Evolutionary conservation across 1,140 invertebrate genomes (phyloP), one percentile per base, ranked within the genome.

Genomic region (Phortica variegata): DNA sequence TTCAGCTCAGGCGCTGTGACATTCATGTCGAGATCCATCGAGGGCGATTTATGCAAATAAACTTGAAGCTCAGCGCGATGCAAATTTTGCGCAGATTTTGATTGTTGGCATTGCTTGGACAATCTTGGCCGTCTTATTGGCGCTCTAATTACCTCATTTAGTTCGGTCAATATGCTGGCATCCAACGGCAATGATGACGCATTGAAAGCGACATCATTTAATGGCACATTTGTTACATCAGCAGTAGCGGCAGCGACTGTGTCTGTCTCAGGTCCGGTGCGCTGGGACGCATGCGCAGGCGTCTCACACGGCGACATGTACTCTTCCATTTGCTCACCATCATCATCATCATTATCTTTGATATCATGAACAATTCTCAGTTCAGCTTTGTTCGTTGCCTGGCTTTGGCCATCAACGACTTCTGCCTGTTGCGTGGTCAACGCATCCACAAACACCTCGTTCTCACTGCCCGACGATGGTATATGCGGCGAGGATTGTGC

Each of bases 1-100:
- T 70, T 62, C 7, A 68, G 42, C 9, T 59, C 47, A 21, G 53
- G 56, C 0, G 60, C 57, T 1, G 72, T 61, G 31, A 52, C 34
- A 18, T 70, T 72, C 54, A 54, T 36, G 40, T 70, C 54, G 34
- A 73, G 37, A 3, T 54, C 52, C 54, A 75, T 54, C 6, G 70
- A 73, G 3, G 71, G 66, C 5, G 73, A 60, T 40, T 73, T 73
- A 36, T 75, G 65, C 15, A 76, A 47, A 52, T 52, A 70, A 3
- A 75, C 56, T 7, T 60, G 70, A 0, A 75, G 53, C 43, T 75
- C 73, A 16, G 68, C 58, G 4, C 68, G 57, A 42, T 76, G 66
- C 2, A 76, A 56, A 49, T 75, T 75, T 40, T 74, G 65, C 5
- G 58, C 73, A 0, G 73, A 76, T 18, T 72, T 54, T 4, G 73